Evolutionary conservation across 2,888 invertebrate species (phyloP).

Genomic region (Rosalia funebris): DNA sequence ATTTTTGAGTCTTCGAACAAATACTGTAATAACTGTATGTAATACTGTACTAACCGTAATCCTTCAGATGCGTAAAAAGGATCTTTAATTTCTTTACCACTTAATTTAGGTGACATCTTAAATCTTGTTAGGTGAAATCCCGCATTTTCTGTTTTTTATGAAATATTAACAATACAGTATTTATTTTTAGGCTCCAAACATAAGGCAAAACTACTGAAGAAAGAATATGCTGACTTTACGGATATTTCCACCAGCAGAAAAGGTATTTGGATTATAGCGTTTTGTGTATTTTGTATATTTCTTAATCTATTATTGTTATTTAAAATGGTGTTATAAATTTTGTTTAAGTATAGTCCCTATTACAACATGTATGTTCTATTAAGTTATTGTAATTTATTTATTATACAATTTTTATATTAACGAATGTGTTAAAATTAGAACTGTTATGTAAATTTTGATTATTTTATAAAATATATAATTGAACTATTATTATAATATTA

Average conservation of each 20-base stretch:
- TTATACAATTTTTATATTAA: not conserved
- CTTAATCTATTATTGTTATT: constrained; percentile 58
- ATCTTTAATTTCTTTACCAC: no score
- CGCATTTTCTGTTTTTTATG: no score
- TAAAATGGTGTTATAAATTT: constrained; percentile 32
- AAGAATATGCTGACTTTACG: constrained; percentile 50
- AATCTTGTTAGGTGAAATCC: no score
- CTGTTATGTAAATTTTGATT: not conserved
- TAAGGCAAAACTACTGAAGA: constrained; percentile 47
- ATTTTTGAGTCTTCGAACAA: no score
- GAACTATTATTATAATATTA: no score
- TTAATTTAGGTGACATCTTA: no score
- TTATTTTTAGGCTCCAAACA: constrained; percentile 54
- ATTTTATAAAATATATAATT: not conserved
- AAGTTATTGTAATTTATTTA: not conserved
- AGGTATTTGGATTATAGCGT: constrained; percentile 56
- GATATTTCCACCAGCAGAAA: constrained; percentile 46
- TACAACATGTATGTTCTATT: not conserved
- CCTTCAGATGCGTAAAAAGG: no score
- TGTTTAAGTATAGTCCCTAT: not conserved
- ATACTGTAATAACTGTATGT: no score
- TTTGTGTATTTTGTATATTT: constrained; percentile 58
- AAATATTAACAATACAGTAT: no score
- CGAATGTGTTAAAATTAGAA: not conserved
- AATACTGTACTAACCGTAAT: no score